Percentiles rank a stretch among this genome's conserved stretches.
Evolutionary conservation across 1,140 invertebrate genomes (phyloP).

Genomic region (Heterodera carotae): DNA sequence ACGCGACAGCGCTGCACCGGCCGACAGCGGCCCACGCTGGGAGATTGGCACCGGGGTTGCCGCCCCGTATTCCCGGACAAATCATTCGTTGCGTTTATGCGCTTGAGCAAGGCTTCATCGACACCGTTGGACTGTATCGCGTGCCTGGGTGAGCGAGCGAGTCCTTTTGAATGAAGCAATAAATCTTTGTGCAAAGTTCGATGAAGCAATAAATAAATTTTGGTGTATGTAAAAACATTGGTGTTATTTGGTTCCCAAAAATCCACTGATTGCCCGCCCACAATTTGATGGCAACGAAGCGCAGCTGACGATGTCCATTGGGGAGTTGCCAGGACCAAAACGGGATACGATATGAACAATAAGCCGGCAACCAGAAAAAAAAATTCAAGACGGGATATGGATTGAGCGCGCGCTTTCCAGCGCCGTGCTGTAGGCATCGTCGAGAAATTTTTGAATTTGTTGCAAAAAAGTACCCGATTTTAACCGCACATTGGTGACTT

Average conservation of each 20-base stretch:
- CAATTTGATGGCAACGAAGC: constrained; percentile 66
- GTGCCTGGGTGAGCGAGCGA: constrained; percentile 80
- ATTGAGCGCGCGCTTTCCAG: too few relatives aligned
- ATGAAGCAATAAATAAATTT: too few relatives aligned
- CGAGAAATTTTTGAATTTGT: too few relatives aligned
- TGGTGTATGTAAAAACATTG: too few relatives aligned
- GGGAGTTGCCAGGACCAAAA: constrained; percentile 79
- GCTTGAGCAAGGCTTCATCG: constrained; percentile 80
- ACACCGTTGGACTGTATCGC: constrained; percentile 85
- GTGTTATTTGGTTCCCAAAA: too few relatives aligned
- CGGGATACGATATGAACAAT: constrained; percentile 80
- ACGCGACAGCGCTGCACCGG: constrained; percentile 21
- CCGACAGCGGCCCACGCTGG: constrained; percentile 20
- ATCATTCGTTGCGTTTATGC: constrained; percentile 92
- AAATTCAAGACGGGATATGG: too few relatives aligned
- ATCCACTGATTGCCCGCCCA: too few relatives aligned
- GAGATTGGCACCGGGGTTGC: constrained; percentile 70
- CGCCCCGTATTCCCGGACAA: constrained; percentile 88
- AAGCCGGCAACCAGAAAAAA: too few relatives aligned
- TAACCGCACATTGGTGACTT: too few relatives aligned
- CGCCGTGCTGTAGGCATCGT: too few relatives aligned
- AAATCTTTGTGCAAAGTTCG: constrained; percentile 5
- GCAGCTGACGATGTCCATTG: constrained; percentile 74
- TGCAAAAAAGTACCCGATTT: too few relatives aligned
- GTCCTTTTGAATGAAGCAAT: too few relatives aligned